Base-by-base conservation (phyloP, 1,140 invertebrate species). In the Tenebrio molitor region DNA sequence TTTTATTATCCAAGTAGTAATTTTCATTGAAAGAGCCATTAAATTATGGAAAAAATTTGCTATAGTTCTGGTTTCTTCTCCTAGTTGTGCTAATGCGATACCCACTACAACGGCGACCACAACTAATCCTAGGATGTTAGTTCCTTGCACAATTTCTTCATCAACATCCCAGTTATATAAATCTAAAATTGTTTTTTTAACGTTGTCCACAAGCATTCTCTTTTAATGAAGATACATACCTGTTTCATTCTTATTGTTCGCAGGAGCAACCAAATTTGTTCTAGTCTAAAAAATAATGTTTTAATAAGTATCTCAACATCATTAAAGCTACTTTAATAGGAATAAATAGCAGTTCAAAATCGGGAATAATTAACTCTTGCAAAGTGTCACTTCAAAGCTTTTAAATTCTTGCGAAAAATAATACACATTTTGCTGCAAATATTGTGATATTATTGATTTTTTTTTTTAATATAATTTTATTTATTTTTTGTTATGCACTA, bases 1-100 rank as follows among this genome's bases (percentile, higher is more conserved):
- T 88, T 89, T 90, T 72, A 92, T 91, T 6, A 92, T 89, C 88
- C 89, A 90, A 17, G 88, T 88, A 3, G 91, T 93, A 19, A 93
- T 91, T 29, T 87, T 86, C 91, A 93, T 93, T 85, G 91, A 90
- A 3, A 90, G 87, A 21, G 89, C 85, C 16, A 89, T 88, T 6
- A 92, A 78, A 53, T 86, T 85, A 21, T 87, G 86, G 77, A 92
- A 92, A 69, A 92, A 88, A 21, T 84, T 83, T 0, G 91, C 83
- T 29, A 93, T 80, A 0, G 89, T 89, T 78, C 88, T 87, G 3
- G 89, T 90, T 64, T 85, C 82, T 10, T 86, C 79, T 16, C 87
- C 87, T 86, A 92, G 88, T 77, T 88, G 88, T 1, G 87, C 88
- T 4, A 92, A 79, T 0, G 90, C 88, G 34, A 92, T 88, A 1